A percentile compares a stretch with the other conserved stretches of the same genome.
phyloP scores from a whole-genome alignment of 2,797 vertebrate species.

The Onychomys torridus region DNA sequence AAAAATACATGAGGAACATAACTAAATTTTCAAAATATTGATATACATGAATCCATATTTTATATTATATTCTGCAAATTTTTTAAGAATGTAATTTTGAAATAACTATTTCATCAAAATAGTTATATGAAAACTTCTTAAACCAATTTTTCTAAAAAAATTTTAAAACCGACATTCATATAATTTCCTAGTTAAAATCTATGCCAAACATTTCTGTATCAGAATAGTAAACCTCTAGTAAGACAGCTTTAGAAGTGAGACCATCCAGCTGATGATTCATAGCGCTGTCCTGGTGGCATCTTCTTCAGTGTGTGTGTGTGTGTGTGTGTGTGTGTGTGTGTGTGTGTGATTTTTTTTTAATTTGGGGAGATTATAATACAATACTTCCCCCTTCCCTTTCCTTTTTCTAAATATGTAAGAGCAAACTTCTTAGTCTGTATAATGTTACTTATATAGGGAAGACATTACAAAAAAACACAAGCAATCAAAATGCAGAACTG shows the following conservation, averaged over 20 bases:
- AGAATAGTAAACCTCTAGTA: background rate
- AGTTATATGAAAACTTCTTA: background rate
- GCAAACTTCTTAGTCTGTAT: background rate
- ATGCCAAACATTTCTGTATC: background rate
- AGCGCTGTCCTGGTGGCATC: background rate
- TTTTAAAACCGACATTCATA: background rate
- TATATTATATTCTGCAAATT: background rate
- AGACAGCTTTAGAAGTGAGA: background rate
- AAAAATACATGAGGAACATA: background rate
- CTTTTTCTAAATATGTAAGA: background rate
- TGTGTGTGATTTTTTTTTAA: background rate
- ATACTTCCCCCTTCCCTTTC: background rate
- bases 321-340: background rate
- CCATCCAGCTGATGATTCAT: background rate
- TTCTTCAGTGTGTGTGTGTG: background rate
- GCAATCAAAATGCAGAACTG: background rate
- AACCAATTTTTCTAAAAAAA: background rate
- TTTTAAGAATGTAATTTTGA: background rate
- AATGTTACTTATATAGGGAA: background rate
- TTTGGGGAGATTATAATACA: background rate
- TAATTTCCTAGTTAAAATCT: conserved; percentile 8
- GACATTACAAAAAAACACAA: background rate
- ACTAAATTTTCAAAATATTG: background rate
- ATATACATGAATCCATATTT: background rate
- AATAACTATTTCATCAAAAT: conserved; percentile 21